Evolutionary conservation across 2,888 invertebrate species (phyloP).

Genomic region (Hylaea fasciaria): DNA sequence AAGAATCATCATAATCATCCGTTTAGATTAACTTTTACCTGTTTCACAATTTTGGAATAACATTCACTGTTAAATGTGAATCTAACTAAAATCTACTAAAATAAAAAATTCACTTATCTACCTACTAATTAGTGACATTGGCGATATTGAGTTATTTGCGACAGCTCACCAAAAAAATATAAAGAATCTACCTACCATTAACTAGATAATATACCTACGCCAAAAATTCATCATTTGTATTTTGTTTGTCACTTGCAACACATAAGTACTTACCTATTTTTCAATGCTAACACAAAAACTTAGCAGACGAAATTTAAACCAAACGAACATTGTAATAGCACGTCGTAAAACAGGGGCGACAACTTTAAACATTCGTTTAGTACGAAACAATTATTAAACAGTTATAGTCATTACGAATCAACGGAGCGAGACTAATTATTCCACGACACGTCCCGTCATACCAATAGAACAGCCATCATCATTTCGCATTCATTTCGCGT

Average conservation of each 20-base stretch:
- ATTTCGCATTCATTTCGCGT: slow-evolving; percentile 75
- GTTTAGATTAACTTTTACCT: not conserved
- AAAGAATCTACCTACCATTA: too few relatives aligned
- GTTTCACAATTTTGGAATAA: not conserved
- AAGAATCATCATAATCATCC: not conserved
- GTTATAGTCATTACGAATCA: slow-evolving; percentile 35
- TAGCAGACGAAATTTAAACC: not conserved
- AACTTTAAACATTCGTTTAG: not conserved
- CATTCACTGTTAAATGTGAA: too few relatives aligned
- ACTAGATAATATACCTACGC: too few relatives aligned
- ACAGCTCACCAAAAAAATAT: too few relatives aligned
- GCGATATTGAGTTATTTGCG: too few relatives aligned
- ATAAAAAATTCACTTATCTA: too few relatives aligned
- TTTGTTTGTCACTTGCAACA: too few relatives aligned
- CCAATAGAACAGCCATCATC: slow-evolving; percentile 77
- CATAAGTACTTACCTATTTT: too few relatives aligned
- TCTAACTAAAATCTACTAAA: too few relatives aligned
- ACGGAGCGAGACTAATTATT: slow-evolving; percentile 67
- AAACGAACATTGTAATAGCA: not conserved
- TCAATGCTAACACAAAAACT: too few relatives aligned
- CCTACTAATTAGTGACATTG: too few relatives aligned
- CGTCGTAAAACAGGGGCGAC: not conserved
- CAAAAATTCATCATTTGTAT: too few relatives aligned
- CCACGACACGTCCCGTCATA: slow-evolving; percentile 75
- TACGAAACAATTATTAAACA: slow-evolving; percentile 34